Percentiles rank a stretch among this genome's conserved stretches.
These are phyloP conservation scores for Diogma glabrata DNA, from an alignment of 2,888 invertebrate species.

Conservation along the genomic window DNA sequence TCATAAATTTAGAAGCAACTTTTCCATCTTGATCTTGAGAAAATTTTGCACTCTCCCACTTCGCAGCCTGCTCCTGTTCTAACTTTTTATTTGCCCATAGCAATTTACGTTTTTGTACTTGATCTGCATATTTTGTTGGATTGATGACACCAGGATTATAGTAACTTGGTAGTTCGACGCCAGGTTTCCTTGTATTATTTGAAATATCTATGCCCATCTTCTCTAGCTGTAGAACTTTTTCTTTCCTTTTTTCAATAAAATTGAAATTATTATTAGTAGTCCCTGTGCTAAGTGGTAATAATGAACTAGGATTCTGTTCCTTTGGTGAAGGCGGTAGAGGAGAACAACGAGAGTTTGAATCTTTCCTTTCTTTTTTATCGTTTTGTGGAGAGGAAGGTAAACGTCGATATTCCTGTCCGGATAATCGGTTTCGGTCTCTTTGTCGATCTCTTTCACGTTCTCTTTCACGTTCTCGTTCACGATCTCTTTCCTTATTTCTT, in stretches of 20 bases:
- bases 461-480: not conserved
- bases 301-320: constrained; percentile 18
- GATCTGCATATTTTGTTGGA: constrained; percentile 72
- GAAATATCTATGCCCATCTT: constrained; percentile 42
- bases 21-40: constrained; percentile 85
- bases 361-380: constrained; percentile 8
- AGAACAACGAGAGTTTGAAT: not conserved
- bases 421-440: not conserved
- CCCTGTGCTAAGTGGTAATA: constrained; percentile 23
- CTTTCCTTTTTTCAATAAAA: constrained; percentile 23
- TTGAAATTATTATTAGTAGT: constrained; percentile 23
- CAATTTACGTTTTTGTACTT: constrained; percentile 82
- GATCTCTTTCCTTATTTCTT: constrained; percentile 19
- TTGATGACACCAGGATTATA: constrained; percentile 64
- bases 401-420: no score
- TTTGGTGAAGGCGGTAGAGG: constrained; percentile 11
- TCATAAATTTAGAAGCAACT: constrained; percentile 87
- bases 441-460: not conserved
- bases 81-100: constrained; percentile 75
- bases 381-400: not conserved
- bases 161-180: constrained; percentile 46
- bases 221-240: constrained; percentile 37
- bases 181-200: constrained; percentile 23
- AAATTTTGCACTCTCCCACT: constrained; percentile 79
- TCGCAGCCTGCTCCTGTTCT: constrained; percentile 36